A percentile compares a stretch with the other conserved stretches of the same genome.
phyloP scores from a whole-genome alignment of 1,140 invertebrate species.

The Nylanderia fulva region DNA sequence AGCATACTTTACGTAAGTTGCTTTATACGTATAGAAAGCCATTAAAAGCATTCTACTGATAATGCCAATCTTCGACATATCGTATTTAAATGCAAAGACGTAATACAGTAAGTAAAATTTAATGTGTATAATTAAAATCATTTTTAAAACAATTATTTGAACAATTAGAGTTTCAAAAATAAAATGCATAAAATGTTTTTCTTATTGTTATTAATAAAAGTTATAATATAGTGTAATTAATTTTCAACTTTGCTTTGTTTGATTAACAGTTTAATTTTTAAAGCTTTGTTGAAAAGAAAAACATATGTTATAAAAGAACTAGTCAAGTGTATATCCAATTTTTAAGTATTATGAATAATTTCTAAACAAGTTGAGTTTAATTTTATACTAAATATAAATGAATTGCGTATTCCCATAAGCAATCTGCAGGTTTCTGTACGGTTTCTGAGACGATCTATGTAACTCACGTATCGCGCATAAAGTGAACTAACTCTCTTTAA shows the following conservation, averaged over 20 bases:
- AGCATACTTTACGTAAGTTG: not conserved
- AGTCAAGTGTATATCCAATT: not conserved
- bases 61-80: not conserved
- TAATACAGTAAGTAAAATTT: not conserved
- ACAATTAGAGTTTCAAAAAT: not conserved
- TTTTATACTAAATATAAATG: not conserved
- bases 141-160: not conserved
- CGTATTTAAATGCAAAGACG: not conserved
- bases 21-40: not conserved
- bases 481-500: conserved; percentile 22
- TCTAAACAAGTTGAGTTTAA: not conserved
- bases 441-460: not conserved
- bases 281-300: not conserved
- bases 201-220: not conserved
- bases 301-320: not conserved
- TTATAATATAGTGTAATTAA: not conserved
- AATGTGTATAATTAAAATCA: not conserved
- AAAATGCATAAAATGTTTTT: not conserved
- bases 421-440: not conserved
- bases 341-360: not conserved
- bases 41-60: not conserved
- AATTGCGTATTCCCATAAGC: not conserved
- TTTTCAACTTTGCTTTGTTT: not conserved
- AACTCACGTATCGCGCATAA: not conserved
- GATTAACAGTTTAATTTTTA: not conserved